Conservation (phyloP, 1,140 invertebrate genomes). For the Zaprionus tsacasi region DNA sequence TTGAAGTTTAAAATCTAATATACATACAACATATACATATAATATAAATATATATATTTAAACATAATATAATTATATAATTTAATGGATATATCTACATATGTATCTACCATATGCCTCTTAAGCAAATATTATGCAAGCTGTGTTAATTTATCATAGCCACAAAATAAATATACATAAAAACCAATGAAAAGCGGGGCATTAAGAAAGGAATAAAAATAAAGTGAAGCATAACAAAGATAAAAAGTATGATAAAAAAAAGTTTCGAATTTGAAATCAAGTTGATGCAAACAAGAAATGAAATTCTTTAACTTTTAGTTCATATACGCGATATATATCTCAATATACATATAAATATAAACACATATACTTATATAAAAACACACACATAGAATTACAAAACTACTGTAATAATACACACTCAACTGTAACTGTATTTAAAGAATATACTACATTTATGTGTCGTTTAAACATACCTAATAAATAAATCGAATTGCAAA, state of each 20-base stretch:
- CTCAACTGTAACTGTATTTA: slow-evolving; percentile 35
- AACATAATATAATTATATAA: slow-evolving; percentile 36
- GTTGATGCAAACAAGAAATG: slow-evolving; percentile 19
- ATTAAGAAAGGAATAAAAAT: slow-evolving; percentile 17
- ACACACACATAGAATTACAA: slow-evolving; percentile 1
- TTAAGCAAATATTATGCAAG: slow-evolving; percentile 41
- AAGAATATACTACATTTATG: slow-evolving; percentile 25
- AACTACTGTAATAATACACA: neutral
- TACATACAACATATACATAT: slow-evolving; percentile 41
- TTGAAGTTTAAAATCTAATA: slow-evolving; percentile 58
- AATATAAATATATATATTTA: slow-evolving; percentile 28
- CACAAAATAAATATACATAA: slow-evolving; percentile 22
- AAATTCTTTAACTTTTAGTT: slow-evolving; percentile 36
- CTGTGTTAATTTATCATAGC: slow-evolving; percentile 37
- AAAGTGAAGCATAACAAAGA: slow-evolving; percentile 5
- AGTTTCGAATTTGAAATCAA: slow-evolving; percentile 22
- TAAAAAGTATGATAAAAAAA: slow-evolving; percentile 5
- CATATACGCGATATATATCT: slow-evolving; percentile 48
- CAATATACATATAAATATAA: slow-evolving; percentile 45
- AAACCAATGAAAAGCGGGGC: neutral
- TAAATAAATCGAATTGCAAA: slow-evolving; percentile 30
- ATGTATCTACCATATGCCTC: slow-evolving; percentile 31
- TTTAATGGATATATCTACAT: slow-evolving; percentile 6
- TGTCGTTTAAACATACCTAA: slow-evolving; percentile 36
- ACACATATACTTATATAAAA: slow-evolving; percentile 25